Conservation (phyloP, 2,888 invertebrate genomes). For the Oscheius sp. region DNA sequence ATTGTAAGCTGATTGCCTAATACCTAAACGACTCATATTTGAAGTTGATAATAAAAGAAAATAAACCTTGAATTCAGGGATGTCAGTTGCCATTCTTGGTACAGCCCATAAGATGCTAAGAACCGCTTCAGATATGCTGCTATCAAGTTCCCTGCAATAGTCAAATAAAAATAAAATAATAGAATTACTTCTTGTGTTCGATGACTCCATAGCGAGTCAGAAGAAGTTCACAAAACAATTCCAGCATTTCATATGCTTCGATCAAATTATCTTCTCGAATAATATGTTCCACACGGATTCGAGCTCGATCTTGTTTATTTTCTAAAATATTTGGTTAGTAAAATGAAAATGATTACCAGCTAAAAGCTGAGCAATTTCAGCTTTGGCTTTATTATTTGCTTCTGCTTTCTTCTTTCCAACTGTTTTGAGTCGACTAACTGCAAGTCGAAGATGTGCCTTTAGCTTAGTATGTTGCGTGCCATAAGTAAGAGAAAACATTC, state of each 20-base stretch:
- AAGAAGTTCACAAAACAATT: slow-evolving; percentile 97
- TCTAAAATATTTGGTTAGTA: slow-evolving; percentile 47
- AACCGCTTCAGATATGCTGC: slow-evolving; percentile 94
- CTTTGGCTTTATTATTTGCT: slow-evolving; percentile 91
- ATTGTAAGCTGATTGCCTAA: slow-evolving; percentile 88
- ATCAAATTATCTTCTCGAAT: slow-evolving; percentile 95
- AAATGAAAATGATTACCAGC: background rate
- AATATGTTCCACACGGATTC: slow-evolving; percentile 97
- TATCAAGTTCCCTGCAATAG: slow-evolving; percentile 87
- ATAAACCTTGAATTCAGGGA: slow-evolving; percentile 74
- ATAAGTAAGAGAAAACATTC: slow-evolving; percentile 78
- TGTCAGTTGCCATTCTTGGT: slow-evolving; percentile 82
- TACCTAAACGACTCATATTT: slow-evolving; percentile 78
- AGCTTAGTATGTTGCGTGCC: slow-evolving; percentile 91
- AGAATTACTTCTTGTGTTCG: slow-evolving; percentile 94
- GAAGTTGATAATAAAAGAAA: slow-evolving; percentile 7
- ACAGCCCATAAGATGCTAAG: slow-evolving; percentile 97
- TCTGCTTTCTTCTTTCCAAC: slow-evolving; percentile 98
- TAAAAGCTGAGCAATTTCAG: slow-evolving; percentile 88
- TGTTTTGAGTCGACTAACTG: slow-evolving; percentile 91
- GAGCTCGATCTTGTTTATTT: slow-evolving; percentile 80
- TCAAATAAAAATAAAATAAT: no score
- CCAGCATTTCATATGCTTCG: slow-evolving; percentile 97
- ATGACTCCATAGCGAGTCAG: slow-evolving; percentile 94
- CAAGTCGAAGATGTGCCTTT: slow-evolving; percentile 92